Base-by-base conservation (phyloP, 2,113 vertebrate species). In the Emydura subglobosa region DNA sequence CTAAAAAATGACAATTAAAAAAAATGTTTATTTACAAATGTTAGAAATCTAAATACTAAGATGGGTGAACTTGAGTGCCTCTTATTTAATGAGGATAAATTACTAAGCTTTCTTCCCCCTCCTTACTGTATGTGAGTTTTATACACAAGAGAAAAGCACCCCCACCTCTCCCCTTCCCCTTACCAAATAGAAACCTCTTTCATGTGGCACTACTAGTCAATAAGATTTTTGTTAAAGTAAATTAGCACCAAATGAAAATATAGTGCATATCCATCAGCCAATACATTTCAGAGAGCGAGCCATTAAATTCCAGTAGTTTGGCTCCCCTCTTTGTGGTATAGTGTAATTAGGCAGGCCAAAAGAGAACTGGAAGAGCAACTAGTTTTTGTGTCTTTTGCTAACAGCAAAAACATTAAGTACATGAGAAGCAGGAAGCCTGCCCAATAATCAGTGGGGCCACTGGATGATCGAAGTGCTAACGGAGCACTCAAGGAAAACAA, bases 301-400 rank as follows among this genome's bases (percentile, higher is more conserved):
- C 87, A 91, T 96, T 97, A 95, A 97, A 97, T 95, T 93, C 97
- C 96, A 92, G 96, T 97, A 97, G 96, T 95, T 97, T 96, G 93
- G 89, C 95, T 96, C 89, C 88, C 0, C 12, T 88, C 86, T 83
- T 91, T 95, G 96, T 90, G 92, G 89, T 94, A 95, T 72, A 39
- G 65, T 39, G 22, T 72, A 72, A 72, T 72, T 72, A 39, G 65
- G 65, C n/a, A 39, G n/a, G 65, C 65, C 65, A 72, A 72, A 72
- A 72, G 39, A 72, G 65, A 72, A 39, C 10, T 72, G 65, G 65
- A 72, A 72, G 65, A 72, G n/a, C 65, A 72, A 72, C 65, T 72
- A 72, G 34, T 39, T 39, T 39, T 39, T 39, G 39, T 39, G 39
- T 39, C 39, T 39, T 39, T 39, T 39, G 39, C 39, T 39, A 72